Evolutionary conservation across 2,797 vertebrate species (phyloP).

Genomic region (Luscinia megarhynchos): DNA sequence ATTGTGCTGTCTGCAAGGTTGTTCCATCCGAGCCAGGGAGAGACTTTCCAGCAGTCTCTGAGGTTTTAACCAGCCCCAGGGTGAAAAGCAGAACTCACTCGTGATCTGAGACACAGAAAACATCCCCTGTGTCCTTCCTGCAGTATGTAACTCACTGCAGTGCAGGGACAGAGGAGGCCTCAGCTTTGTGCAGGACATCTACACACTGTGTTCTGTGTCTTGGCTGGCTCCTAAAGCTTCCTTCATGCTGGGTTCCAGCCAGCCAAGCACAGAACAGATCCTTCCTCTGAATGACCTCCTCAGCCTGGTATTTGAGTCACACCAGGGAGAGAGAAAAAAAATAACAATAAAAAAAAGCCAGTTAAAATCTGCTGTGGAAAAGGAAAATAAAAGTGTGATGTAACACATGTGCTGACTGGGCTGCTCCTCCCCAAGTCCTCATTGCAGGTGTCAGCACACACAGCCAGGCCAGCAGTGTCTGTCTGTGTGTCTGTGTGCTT

Average conservation of each 20-base stretch:
- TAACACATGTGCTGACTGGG: background rate
- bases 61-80: background rate
- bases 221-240: background rate
- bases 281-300: constrained; percentile 10
- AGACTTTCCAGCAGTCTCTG: background rate
- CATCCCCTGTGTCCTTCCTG: background rate
- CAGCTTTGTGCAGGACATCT: background rate
- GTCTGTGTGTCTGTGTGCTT: too few relatives aligned
- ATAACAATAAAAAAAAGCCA: background rate
- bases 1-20: background rate
- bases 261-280: constrained; percentile 11
- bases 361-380: background rate
- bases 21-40: background rate
- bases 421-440: background rate
- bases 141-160: background rate
- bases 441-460: background rate
- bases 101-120: background rate
- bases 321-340: background rate
- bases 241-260: background rate
- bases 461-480: background rate
- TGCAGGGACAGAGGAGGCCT: background rate
- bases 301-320: constrained; percentile 16
- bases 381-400: background rate
- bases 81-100: background rate
- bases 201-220: background rate